Evolutionary conservation across 2,113 vertebrate genomes (phyloP), one percentile per base, ranked within the genome.

Genomic region (Uropsilus gracilis): DNA sequence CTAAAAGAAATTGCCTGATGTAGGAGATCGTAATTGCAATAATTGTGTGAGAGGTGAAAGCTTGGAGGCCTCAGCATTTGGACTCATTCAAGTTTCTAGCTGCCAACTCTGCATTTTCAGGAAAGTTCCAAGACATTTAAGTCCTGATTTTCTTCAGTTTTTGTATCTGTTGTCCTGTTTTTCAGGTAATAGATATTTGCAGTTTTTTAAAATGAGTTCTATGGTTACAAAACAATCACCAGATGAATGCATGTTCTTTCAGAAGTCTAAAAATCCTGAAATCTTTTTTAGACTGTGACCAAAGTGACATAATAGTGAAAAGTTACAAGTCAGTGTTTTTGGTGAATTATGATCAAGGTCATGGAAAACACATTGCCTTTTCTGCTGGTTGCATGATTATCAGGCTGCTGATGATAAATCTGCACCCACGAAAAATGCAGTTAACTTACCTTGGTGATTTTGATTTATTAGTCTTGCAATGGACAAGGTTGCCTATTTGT

Each of bases 271-370:
- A 93, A 97, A 80, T 95, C 42, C 82, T 82, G 95, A 97, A 94
- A 85, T 72, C 53, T 85, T 97, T 93, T 94, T 93, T 68, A 93
- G 89, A 92, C 57, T 92, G 66, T 90, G 55, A 92, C 72, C 90
- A 95, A 97, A 94, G 87, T 95, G 61, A 94, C 88, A 96, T 89
- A 95, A 69, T 84, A 86, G 93, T 93, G 90, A 94, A 96, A 97
- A 98, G 96, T 95, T 77, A 48, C 95, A 95, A 97, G 92, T 94
- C 86, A 92, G 68, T 98, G 93, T 96, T 96, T 83, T 92, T 97
- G 92, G 95, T 98, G 97, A 98, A 96, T 98, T 98, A 98, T 98
- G 96, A 97, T 95, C 98, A 98, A 98, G 98, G 98, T 98, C 97
- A 98, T 89, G 86, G 97, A 91, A 98, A 91, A 92, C 96, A 97